Conservation (phyloP, 2,888 invertebrate species). For the Papilio elwesi region DNA sequence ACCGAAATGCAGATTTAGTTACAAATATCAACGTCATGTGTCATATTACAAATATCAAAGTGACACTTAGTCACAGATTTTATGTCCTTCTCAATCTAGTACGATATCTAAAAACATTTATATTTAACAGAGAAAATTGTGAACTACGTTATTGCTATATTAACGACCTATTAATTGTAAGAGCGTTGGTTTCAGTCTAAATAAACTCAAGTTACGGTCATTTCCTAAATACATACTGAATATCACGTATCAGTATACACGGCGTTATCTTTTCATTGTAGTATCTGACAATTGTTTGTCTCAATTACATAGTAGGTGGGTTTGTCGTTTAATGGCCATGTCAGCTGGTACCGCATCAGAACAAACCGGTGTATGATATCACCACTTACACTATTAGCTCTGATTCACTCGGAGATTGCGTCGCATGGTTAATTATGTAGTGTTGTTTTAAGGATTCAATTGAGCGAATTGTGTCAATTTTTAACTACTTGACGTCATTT, state of each 20-base stretch:
- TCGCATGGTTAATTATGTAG: conserved; percentile 41
- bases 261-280: conserved; percentile 36
- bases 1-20: too few species aligned
- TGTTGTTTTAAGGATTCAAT: conserved; percentile 28
- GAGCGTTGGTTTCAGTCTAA: too few species aligned
- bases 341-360: conserved; percentile 31
- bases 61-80: too few species aligned
- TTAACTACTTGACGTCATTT: background rate
- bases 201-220: background rate
- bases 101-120: too few species aligned
- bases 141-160: too few species aligned
- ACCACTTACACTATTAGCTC: conserved; percentile 44
- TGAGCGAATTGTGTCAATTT: conserved; percentile 32
- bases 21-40: too few species aligned
- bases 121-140: too few species aligned
- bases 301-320: conserved; percentile 32
- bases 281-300: conserved; percentile 15
- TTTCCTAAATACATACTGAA: background rate
- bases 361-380: conserved; percentile 42
- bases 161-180: too few species aligned
- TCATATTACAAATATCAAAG: too few species aligned
- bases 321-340: conserved; percentile 29
- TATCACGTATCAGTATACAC: conserved; percentile 44
- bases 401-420: conserved; percentile 45
- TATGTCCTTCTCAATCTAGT: too few species aligned